Evolutionary conservation across 1,140 invertebrate species (phyloP), one percentile per base, ranked within the genome.

Genomic region (Odontomachus brunneus): DNA sequence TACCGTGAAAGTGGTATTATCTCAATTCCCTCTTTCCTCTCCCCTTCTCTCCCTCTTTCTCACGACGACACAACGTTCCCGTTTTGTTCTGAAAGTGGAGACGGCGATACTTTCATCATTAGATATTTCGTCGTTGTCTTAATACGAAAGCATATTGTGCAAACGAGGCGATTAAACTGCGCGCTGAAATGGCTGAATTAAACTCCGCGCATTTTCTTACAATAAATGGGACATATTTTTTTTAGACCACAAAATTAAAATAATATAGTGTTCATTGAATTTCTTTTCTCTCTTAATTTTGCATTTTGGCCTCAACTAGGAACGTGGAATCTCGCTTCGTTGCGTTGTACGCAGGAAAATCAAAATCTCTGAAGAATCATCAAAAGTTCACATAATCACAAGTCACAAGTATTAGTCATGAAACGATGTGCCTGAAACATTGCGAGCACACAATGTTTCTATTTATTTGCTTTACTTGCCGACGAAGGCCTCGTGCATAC

Each of bases 381-480:
- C 33, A 67, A 55, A 55, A 19, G 0, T 5, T 22, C 29, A 57
- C 75, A 22, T 60, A 33, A 5, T 44, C n/a, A n/a, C n/a, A n/a
- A n/a, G 38, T 49, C 11, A 19, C 48, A 2, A 44, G 26, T 26
- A 14, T 33, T 76, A 62, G 53, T 12, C 14, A 1, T 51, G n/a
- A 3, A 19, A 11, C 49, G 19, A n/a, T 4, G 33, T 2, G 14
- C 51, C 3, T 0, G 5, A 2, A 33, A n/a, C 29, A 33, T 33
- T 33, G 29, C 53, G 22, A 49, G 4, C n/a, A 11, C 9, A 12
- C n/a, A 49, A 60, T 7, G 38, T 65, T 51, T 51, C 19, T 33
- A 63, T 75, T 49, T 75, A 53, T n/a, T 76, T 63, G 29, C 5
- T 33, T 5, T 33, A 33, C 5, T 33, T 76, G 59, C 72, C 33